A percentile compares a stretch with the other conserved stretches of the same genome.
Evolutionary conservation across 2,113 vertebrate genomes (phyloP).

Genomic region (Rallus limicola): DNA sequence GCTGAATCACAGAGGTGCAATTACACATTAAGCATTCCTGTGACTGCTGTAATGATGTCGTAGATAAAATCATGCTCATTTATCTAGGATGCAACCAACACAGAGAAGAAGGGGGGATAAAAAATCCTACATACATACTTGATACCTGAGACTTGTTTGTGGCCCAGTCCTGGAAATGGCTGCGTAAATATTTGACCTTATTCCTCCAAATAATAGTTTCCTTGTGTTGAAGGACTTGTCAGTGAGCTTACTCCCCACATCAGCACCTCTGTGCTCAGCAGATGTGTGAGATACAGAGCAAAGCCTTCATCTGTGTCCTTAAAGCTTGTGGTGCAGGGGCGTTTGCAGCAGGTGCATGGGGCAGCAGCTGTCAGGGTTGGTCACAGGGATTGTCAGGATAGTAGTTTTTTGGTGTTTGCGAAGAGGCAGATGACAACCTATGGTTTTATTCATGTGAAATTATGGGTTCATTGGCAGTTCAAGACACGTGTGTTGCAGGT

Average conservation of each 20-base stretch:
- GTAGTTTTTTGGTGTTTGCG: neutral
- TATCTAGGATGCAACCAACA: neutral
- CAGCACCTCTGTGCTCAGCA: neutral
- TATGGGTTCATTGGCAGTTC: neutral
- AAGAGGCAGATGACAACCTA: neutral
- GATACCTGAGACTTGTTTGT: neutral
- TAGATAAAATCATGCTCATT: neutral
- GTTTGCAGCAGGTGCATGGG: neutral
- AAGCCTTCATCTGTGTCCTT: neutral
- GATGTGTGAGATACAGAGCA: neutral
- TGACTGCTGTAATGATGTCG: neutral
- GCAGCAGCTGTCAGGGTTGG: neutral
- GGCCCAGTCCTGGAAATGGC: neutral
- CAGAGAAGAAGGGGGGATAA: neutral
- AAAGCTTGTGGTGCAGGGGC: rapidly evolving
- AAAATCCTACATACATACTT: neutral
- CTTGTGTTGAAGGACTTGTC: neutral
- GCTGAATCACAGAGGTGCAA: neutral
- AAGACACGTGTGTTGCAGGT: neutral
- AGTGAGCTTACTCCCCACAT: neutral
- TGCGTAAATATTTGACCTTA: neutral
- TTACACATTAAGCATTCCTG: neutral
- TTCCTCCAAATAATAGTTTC: neutral
- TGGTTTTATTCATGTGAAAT: neutral
- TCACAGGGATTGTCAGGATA: neutral